phyloP scores from a whole-genome alignment of 1,140 invertebrate species.

The Philotrypesis tridentata region DNA sequence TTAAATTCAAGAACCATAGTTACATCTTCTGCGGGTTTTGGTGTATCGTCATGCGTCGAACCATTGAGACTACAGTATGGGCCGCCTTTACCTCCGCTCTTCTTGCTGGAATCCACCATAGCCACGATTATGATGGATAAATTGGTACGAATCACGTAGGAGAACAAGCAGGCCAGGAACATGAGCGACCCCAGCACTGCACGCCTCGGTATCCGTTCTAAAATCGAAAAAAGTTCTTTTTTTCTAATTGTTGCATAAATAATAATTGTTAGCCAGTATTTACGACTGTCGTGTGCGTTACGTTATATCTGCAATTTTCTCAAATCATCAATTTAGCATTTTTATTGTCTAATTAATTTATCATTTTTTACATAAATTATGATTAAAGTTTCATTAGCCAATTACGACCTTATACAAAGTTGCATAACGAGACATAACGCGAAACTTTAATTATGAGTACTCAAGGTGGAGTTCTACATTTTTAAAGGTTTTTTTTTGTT shows the following conservation, averaged over 20 bases:
- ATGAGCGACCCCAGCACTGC: conserved; percentile 80
- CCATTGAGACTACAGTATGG: neutral
- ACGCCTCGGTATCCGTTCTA: conserved; percentile 69
- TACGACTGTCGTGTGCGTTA: no score
- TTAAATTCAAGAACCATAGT: neutral
- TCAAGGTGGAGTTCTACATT: no score
- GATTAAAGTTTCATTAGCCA: neutral
- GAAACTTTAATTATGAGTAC: neutral
- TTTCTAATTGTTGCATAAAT: neutral
- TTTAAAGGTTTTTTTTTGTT: no score
- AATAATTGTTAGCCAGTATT: neutral
- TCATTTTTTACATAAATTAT: neutral
- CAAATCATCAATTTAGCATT: no score
- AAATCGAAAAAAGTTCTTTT: conserved; percentile 48
- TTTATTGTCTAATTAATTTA: no score
- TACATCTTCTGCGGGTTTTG: conserved; percentile 47
- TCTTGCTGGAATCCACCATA: conserved; percentile 75
- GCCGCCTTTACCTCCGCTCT: neutral
- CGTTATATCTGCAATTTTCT: no score
- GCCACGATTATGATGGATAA: conserved; percentile 83
- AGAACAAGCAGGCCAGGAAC: conserved; percentile 82
- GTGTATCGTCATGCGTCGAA: neutral
- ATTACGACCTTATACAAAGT: neutral
- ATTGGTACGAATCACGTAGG: conserved; percentile 83
- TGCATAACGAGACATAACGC: no score